Evolutionary conservation across 2,888 invertebrate genomes (phyloP), one percentile per base, ranked within the genome.

Genomic region (Parapristionchus giblindavisi): DNA sequence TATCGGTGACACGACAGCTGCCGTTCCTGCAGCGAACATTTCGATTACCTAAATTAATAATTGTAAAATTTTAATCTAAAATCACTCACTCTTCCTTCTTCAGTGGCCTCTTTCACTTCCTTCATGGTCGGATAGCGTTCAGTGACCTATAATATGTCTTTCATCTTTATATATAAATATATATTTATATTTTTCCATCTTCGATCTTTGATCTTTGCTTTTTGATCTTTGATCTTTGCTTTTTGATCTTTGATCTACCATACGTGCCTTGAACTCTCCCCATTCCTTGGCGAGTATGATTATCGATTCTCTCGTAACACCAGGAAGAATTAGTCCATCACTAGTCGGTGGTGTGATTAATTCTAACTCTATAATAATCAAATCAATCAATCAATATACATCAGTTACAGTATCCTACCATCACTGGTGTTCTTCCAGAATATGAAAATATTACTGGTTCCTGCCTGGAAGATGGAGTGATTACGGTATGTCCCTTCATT

Each of bases 361-460:
- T 90, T 95, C 94, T 89, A 92, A 93, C 88, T 94, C 95, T 95
- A 89, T 21, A 89, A 90, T 82, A 40, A n/a, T 17, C 40, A 24
- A 52, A 8, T 52, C 24, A 27, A 29, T 27, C 21, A 29, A 3
- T 27, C 32, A 1, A 27, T 1, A 58, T 6, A 27, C 58, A 8
- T 17, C 43, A 17, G 43, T n/a, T 4, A 5, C 21, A 36, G 3
- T 1, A 14, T 48, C 52, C 38, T 89, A 95, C 95, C 94, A 91
- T 96, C 96, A 88, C 93, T 90, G 71, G 94, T 93, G 87, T 96
- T 93, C 79, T 93, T 91, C 89, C 92, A 92, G 84, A 93, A 92
- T 88, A 94, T 91, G 88, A 97, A 96, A 71, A 98, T 92, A 88
- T 98, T 98, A 97, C 98, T 98, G 17, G 96, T 94, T 66, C 97